A percentile compares a stretch with the other conserved stretches of the same genome.
Conservation (phyloP, 2,888 invertebrate species). For the Cylindroiulus punctatus region DNA sequence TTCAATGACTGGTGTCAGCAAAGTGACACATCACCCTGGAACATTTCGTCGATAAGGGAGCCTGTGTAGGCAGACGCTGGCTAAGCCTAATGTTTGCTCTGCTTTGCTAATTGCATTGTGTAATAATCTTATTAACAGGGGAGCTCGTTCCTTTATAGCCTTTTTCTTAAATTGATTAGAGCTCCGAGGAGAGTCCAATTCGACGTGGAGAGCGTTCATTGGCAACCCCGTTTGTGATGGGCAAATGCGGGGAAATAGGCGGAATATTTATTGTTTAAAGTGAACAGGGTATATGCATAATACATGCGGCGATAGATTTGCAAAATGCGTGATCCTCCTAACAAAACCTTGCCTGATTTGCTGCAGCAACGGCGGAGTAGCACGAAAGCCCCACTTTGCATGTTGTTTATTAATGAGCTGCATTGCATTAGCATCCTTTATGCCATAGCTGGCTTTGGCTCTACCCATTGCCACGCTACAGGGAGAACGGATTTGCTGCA, state of each 20-base stretch:
- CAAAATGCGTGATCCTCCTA: slow-evolving; percentile 18
- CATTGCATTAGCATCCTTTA: slow-evolving; percentile 11
- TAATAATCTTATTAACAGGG: slow-evolving; percentile 43
- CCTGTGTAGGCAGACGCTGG: background rate
- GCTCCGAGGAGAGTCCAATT: slow-evolving; percentile 35
- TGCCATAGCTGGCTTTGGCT: background rate
- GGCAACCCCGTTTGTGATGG: background rate
- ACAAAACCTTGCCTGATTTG: slow-evolving; percentile 18
- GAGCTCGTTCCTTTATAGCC: slow-evolving; percentile 2
- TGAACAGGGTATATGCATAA: slow-evolving; percentile 18
- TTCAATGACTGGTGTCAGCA: background rate
- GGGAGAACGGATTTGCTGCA: background rate
- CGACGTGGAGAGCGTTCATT: background rate
- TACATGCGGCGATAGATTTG: slow-evolving; percentile 18
- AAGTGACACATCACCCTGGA: background rate
- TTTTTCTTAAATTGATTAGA: slow-evolving; percentile 39
- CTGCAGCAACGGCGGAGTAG: background rate
- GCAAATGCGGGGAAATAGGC: background rate
- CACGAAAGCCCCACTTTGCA: slow-evolving; percentile 18
- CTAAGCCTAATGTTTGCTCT: background rate
- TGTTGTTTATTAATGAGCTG: slow-evolving; percentile 18
- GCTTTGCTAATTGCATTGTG: background rate
- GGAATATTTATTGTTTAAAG: slow-evolving; percentile 9
- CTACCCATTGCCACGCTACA: background rate
- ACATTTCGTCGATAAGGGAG: background rate